These are phyloP conservation scores for Hipposideros larvatus DNA, from an alignment of 2,797 vertebrate species.

Conservation along the genomic window DNA sequence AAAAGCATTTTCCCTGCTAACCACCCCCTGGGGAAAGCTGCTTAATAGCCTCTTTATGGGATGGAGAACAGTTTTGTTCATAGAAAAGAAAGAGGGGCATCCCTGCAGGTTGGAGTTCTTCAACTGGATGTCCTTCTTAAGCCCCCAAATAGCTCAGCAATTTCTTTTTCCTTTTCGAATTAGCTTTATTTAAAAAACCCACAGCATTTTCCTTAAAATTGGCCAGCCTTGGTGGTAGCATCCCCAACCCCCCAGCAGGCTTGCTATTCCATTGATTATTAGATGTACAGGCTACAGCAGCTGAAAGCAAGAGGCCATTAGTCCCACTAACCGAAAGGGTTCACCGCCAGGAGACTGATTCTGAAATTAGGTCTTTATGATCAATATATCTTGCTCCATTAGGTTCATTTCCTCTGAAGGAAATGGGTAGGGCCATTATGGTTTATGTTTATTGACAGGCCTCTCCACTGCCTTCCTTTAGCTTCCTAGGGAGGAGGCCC, in stretches of 20 bases:
- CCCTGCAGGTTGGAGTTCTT: neutral
- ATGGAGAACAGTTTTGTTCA: neutral
- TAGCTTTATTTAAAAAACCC: neutral
- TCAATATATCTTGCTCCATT: slow-evolving; percentile 81
- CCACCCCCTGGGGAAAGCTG: neutral
- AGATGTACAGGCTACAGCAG: neutral
- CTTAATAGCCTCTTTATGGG: slow-evolving; percentile 37
- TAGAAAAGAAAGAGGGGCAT: neutral
- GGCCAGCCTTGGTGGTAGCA: neutral
- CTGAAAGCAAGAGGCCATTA: slow-evolving; percentile 65
- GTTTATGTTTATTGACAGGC: slow-evolving; percentile 79
- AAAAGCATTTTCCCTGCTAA: neutral
- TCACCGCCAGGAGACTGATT: slow-evolving; percentile 59
- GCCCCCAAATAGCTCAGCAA: neutral
- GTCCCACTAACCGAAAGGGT: slow-evolving; percentile 10
- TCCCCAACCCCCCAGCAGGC: neutral
- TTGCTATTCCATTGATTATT: neutral
- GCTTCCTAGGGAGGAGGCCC: slow-evolving; percentile 58
- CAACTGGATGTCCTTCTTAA: neutral
- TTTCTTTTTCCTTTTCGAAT: neutral
- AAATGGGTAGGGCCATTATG: slow-evolving; percentile 79
- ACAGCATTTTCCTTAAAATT: neutral
- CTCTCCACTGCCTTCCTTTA: slow-evolving; percentile 39
- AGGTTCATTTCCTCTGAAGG: slow-evolving; percentile 84
- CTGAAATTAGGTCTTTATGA: slow-evolving; percentile 64